Evolutionary conservation across 2,888 invertebrate species (phyloP).

Genomic region (Amphipoea lucens): DNA sequence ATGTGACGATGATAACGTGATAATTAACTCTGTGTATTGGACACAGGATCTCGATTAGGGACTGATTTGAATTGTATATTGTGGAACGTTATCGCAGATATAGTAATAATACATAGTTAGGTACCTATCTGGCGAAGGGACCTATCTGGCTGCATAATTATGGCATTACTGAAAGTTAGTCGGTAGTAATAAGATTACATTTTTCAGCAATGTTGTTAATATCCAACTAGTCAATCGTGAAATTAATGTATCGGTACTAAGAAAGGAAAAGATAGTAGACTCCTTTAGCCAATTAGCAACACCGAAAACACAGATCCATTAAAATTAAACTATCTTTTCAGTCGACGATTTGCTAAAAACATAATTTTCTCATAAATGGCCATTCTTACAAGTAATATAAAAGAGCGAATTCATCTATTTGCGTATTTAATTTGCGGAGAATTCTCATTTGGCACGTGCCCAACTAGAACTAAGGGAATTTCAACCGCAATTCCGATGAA

Average conservation of each 20-base stretch:
- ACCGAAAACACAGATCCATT: not conserved
- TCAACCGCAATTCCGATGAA: constrained; percentile 65
- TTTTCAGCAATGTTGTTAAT: not conserved
- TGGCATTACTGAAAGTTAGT: not conserved
- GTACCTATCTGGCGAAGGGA: not conserved
- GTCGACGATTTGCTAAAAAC: constrained; percentile 15
- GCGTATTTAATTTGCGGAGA: constrained; percentile 74
- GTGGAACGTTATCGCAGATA: constrained; percentile 3
- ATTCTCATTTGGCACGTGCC: constrained; percentile 75
- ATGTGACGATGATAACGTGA: constrained; percentile 28
- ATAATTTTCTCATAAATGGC: constrained; percentile 38
- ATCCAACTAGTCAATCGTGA: not conserved
- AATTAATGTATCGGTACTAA: not conserved
- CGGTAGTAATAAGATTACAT: not conserved
- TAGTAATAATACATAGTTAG: not conserved
- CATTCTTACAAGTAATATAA: constrained; percentile 39
- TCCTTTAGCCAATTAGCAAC: not conserved
- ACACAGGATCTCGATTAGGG: constrained; percentile 28
- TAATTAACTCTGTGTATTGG: constrained; percentile 49
- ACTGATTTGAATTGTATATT: constrained; percentile 24
- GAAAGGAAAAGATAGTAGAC: not conserved
- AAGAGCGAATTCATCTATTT: constrained; percentile 67
- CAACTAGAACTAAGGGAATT: constrained; percentile 66
- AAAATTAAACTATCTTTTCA: constrained; percentile 20
- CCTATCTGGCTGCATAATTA: not conserved